Conservation (phyloP, 2,797 vertebrate genomes). For the Limosa lapponica region DNA sequence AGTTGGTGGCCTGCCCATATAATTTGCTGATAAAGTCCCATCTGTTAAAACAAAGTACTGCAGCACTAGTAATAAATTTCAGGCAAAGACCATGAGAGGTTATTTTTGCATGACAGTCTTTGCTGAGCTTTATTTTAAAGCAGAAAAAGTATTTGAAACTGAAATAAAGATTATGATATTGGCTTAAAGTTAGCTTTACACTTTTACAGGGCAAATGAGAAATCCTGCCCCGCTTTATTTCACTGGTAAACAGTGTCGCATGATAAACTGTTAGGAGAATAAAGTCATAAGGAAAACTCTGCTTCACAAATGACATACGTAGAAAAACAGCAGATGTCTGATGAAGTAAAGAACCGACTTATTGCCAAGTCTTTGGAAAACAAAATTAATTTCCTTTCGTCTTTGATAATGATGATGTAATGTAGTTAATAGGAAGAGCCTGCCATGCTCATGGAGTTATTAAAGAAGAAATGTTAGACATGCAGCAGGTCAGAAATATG, state of each 20-base stretch:
- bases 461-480: slow-evolving; percentile 78
- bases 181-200: slow-evolving; percentile 70
- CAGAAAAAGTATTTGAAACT: slow-evolving; percentile 71
- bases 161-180: slow-evolving; percentile 73
- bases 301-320: slow-evolving; percentile 79
- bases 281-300: slow-evolving; percentile 78
- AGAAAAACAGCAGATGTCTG: slow-evolving; percentile 86
- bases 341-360: slow-evolving; percentile 78
- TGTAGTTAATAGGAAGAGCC: slow-evolving; percentile 80
- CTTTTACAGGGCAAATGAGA: slow-evolving; percentile 71
- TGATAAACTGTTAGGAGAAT: slow-evolving; percentile 77
- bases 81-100: slow-evolving; percentile 74
- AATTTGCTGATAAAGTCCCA: slow-evolving; percentile 85
- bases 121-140: slow-evolving; percentile 63
- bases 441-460: slow-evolving; percentile 78
- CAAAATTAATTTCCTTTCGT: slow-evolving; percentile 85
- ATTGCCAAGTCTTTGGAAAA: slow-evolving; percentile 84
- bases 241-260: slow-evolving; percentile 68
- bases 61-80: slow-evolving; percentile 76
- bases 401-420: slow-evolving; percentile 87
- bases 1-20: slow-evolving; percentile 79
- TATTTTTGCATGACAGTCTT: slow-evolving; percentile 78
- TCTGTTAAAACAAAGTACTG: slow-evolving; percentile 83
- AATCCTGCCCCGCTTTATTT: slow-evolving; percentile 58
- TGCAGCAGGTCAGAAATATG: slow-evolving; percentile 64